Evolutionary conservation across 1,140 invertebrate species (phyloP), one percentile per base, ranked within the genome.

Genomic region (Calliopsis andreniformis): DNA sequence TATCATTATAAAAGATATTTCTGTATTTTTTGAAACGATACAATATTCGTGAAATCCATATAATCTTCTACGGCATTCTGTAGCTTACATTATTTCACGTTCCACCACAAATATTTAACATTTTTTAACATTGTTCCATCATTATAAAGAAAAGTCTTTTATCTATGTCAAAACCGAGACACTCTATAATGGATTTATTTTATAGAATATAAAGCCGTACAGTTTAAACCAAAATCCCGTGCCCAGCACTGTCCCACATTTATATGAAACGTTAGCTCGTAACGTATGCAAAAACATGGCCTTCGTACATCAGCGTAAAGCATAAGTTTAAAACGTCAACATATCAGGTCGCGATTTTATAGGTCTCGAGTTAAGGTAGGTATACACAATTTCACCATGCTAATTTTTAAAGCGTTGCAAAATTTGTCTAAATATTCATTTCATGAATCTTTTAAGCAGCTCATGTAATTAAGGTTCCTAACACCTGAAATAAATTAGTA

Each of bases 151-250:
- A 28, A 68, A 55, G 28, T 55, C 66, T 30, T 28, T 30, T 68
- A 53, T 28, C 64, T 53, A 16, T 18, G 20, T 16, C 18, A 28
- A 67, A 53, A 55, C 32, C 5, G 23, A 20, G 32, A 39, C 49
- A 23, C 20, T 12, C 53, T 55, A n/a, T 56, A 55, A 43, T 68
- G 20, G n/a, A 7, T 68, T 68, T 25, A 68, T 55, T 55, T 42
- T 20, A 20, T 12, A 18, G 66, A 0, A 14, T 56, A 55, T 42
- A 55, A 51, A 56, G 51, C 32, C 35, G 18, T 35, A 25, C 66
- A 23, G 23, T 42, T 68, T 56, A 39, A 68, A 68, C 39, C 51
- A 56, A 55, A 68, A 55, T 68, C 42, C 64, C n/a, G 4, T 23
- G 47, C 47, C 32, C 32, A 32, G 2, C 5, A 23, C 7, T n/a